Evolutionary conservation across 1,140 invertebrate genomes (phyloP).

Genomic region (Drosophila saltans): DNA sequence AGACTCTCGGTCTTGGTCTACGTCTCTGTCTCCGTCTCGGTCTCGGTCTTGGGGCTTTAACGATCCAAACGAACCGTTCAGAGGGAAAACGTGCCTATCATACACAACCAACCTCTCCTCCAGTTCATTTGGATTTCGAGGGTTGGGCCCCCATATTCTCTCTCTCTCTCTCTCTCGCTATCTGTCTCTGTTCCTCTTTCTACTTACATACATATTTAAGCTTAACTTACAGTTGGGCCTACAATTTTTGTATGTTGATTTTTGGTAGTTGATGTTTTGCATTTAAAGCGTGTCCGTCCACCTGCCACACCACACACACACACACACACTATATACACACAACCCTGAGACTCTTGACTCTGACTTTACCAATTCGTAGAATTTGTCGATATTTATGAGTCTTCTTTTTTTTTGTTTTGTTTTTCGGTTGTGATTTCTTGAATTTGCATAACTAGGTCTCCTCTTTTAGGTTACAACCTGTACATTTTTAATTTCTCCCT

Average conservation of each 20-base stretch:
- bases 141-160: slow-evolving; percentile 15
- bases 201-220: not conserved
- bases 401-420: slow-evolving; percentile 34
- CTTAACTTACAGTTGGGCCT: slow-evolving; percentile 45
- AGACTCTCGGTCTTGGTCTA: not conserved
- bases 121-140: slow-evolving; percentile 3
- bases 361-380: slow-evolving; percentile 63
- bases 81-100: slow-evolving; percentile 19
- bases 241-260: slow-evolving; percentile 42
- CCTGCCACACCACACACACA: slow-evolving; percentile 10
- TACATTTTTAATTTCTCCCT: slow-evolving; percentile 68
- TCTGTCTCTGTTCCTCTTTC: not conserved
- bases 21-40: not conserved
- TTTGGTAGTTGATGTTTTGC: slow-evolving; percentile 68
- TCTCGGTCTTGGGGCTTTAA: slow-evolving; percentile 45
- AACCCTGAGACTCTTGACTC: slow-evolving; percentile 42
- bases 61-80: slow-evolving; percentile 53
- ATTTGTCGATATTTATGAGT: slow-evolving; percentile 80
- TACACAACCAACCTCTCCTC: slow-evolving; percentile 9
- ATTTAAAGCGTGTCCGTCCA: slow-evolving; percentile 75
- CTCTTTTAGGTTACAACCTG: slow-evolving; percentile 35
- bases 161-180: too few relatives aligned
- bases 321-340: too few relatives aligned
- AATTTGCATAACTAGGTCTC: slow-evolving; percentile 79
- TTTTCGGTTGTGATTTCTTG: slow-evolving; percentile 46